Conservation (phyloP, 2,888 invertebrate species). For the Rhagium mordax region DNA sequence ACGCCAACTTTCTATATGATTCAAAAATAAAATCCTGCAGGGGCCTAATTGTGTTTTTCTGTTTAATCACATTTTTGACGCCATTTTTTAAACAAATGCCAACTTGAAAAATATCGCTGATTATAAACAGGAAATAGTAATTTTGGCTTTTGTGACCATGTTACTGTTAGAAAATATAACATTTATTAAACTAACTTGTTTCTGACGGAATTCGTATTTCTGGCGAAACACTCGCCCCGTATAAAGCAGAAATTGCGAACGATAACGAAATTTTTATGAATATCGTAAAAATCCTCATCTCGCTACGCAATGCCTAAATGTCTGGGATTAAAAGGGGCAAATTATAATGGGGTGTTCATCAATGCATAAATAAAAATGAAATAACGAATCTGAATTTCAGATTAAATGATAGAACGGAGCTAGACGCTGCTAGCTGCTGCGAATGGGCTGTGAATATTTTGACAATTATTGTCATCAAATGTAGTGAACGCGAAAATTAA, state of each 20-base stretch:
- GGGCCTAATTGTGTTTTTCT: too few species aligned
- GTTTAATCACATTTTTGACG: too few species aligned
- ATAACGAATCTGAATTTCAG: constrained; percentile 3
- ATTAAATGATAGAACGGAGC: not conserved
- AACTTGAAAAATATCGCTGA: too few species aligned
- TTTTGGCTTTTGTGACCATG: too few species aligned
- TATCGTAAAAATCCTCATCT: not conserved
- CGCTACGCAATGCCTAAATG: not conserved
- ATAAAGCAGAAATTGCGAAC: not conserved
- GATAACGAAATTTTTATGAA: not conserved
- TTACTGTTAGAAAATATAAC: too few species aligned
- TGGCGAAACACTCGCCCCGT: not conserved
- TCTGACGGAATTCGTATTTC: too few species aligned
- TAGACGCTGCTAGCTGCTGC: not conserved
- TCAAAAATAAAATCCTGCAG: too few species aligned
- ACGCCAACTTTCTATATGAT: too few species aligned
- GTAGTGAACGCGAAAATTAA: constrained; percentile 6
- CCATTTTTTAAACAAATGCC: too few species aligned
- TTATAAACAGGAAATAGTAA: too few species aligned
- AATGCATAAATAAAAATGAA: not conserved
- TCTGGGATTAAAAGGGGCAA: not conserved
- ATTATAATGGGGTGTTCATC: not conserved
- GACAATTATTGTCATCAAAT: constrained; percentile 9
- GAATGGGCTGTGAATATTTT: not conserved
- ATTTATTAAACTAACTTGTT: too few species aligned